Percentiles rank a stretch among this genome's conserved stretches.
These are phyloP conservation scores for Nibea coibor DNA, from an alignment of 2,113 vertebrate species.

Conservation along the genomic window DNA sequence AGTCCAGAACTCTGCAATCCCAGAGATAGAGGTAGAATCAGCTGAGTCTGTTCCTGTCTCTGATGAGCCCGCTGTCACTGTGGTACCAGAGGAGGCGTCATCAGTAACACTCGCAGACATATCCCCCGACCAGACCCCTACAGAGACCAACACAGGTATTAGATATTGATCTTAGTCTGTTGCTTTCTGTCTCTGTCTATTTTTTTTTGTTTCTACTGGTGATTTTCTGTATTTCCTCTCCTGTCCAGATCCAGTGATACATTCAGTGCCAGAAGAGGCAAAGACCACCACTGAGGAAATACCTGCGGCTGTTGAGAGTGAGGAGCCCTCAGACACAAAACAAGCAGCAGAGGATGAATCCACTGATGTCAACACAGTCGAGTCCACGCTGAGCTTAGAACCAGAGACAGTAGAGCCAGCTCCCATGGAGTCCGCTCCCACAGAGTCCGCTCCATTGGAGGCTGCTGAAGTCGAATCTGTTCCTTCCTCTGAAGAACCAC, in stretches of 20 bases:
- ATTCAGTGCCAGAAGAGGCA: constrained; percentile 37
- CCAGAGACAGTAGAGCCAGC: not conserved
- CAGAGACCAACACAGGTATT: constrained; percentile 65
- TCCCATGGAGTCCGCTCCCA: not conserved
- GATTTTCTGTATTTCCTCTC: constrained; percentile 2
- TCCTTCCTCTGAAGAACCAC: constrained; percentile 26
- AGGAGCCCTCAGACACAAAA: constrained; percentile 8
- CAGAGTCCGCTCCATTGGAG: not conserved
- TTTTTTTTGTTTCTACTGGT: constrained; percentile 18
- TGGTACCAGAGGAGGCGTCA: constrained; percentile 49
- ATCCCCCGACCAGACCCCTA: constrained; percentile 33
- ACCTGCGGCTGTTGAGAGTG: constrained; percentile 17
- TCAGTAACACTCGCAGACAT: constrained; percentile 41
- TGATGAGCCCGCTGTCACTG: constrained; percentile 51
- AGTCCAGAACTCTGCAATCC: constrained; percentile 16
- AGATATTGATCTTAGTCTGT: constrained; percentile 40
- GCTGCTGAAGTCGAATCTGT: not conserved
- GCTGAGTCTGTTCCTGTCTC: constrained; percentile 29
- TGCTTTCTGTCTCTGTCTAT: constrained; percentile 13
- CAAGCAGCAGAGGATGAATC: constrained; percentile 8
- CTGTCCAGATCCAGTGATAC: constrained; percentile 16
- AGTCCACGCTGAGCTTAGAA: constrained; percentile 5
- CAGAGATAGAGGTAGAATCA: constrained; percentile 44
- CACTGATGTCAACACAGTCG: not conserved
- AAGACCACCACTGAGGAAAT: constrained; percentile 25